Conservation (phyloP, 2,888 invertebrate species). For the Arrhopalites spinosus region DNA sequence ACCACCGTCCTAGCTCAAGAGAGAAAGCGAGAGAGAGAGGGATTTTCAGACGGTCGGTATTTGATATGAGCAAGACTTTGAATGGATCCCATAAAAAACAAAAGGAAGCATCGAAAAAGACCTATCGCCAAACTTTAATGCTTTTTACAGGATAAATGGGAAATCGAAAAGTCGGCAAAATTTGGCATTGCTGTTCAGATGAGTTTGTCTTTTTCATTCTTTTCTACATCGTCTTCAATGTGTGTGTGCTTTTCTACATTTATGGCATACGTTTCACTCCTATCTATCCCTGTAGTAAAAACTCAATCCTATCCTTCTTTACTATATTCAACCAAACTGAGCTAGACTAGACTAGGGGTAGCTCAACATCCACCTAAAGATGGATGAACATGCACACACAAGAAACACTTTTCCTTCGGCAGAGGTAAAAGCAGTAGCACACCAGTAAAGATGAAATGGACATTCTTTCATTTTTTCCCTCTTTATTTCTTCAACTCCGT, state of each 20-base stretch:
- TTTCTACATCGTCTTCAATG: neutral
- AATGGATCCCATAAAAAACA: conserved; percentile 41
- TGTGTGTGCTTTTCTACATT: conserved; percentile 11
- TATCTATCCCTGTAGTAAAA: conserved; percentile 5
- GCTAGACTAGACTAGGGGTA: neutral
- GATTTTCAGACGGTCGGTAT: neutral
- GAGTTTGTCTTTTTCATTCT: conserved; percentile 48
- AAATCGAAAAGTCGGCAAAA: conserved; percentile 52
- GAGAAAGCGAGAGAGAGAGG: conserved; percentile 1
- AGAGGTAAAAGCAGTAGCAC: neutral
- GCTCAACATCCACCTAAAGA: neutral
- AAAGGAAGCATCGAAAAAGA: conserved; percentile 39
- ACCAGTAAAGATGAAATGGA: neutral
- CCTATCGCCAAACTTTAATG: conserved; percentile 43
- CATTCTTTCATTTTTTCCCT: neutral
- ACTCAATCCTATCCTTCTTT: neutral
- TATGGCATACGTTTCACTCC: conserved; percentile 22
- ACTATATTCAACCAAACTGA: neutral
- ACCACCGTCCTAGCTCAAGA: neutral
- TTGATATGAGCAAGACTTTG: conserved; percentile 5
- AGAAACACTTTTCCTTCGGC: neutral
- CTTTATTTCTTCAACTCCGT: neutral
- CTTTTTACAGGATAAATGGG: conserved; percentile 46
- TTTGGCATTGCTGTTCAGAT: conserved; percentile 46
- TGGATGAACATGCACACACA: neutral